Evolutionary conservation across 2,113 vertebrate genomes (phyloP).

Genomic region (Eulemur macaco): DNA sequence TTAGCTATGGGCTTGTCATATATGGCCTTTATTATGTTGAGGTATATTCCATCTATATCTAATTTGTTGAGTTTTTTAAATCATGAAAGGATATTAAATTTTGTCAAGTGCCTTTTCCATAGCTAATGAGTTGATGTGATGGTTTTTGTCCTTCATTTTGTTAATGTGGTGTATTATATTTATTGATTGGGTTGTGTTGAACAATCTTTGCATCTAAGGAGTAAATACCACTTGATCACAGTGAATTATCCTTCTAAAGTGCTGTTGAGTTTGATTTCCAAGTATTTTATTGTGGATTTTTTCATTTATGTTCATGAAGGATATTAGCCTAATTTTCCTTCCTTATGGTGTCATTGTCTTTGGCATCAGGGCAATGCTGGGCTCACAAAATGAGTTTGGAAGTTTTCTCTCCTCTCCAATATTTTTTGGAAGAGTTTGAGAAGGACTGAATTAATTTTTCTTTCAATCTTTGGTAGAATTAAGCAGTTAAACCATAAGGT

Average conservation of each 20-base stretch:
- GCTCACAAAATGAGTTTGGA: background rate
- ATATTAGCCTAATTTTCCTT: background rate
- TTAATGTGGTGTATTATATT: background rate
- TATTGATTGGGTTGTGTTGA: background rate
- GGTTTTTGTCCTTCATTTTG: background rate
- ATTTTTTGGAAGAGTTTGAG: background rate
- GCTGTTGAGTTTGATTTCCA: background rate
- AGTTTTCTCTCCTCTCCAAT: background rate
- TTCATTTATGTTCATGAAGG: background rate
- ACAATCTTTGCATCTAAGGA: background rate
- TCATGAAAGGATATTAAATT: background rate
- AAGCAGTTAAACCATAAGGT: background rate
- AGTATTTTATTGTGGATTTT: background rate
- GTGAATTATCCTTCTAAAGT: background rate
- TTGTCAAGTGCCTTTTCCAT: background rate
- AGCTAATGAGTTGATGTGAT: background rate
- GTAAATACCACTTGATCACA: background rate
- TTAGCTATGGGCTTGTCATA: background rate
- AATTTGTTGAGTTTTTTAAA: background rate
- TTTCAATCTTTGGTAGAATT: background rate
- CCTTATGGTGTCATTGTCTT: background rate
- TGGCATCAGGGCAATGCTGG: background rate
- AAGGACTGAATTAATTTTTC: background rate
- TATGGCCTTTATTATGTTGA: background rate
- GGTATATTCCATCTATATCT: background rate